Evolutionary conservation across 2,797 vertebrate species (phyloP), one percentile per base, ranked within the genome.

Genomic region (Eulemur rubriventer): DNA sequence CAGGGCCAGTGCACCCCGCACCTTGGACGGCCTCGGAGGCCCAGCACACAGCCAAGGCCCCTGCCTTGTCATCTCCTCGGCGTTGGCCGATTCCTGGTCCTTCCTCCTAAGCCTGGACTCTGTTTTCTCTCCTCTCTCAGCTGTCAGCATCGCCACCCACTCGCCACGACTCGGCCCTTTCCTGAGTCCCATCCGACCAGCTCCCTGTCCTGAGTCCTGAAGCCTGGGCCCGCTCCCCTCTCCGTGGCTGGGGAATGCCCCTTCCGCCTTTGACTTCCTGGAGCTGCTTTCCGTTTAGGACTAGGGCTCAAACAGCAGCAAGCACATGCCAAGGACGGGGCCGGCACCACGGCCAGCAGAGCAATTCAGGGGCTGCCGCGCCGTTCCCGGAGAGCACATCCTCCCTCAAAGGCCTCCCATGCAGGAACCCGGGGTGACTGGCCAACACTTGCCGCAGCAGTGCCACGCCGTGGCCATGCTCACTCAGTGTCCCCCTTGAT

Each of bases 381-480:
- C 33, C n/a, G 3, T 7, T 65, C 63, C 33, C 0, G 63, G 63
- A 3, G 20, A 55, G 38, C 82, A 9, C n/a, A 1, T 14, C 11
- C 26, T 67, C 48, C 78, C 18, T 22, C 52, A 48, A 46, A 6
- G 30, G 17, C 17, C 16, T 79, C n/a, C n/a, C 7, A 2, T 26
- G 30, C 5, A 1, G 79, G 55, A 14, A 6, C 24, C 11, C 30
- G 55, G 57, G 48, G 24, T 38, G 24, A 65, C n/a, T 0, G 12
- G 38, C 78, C 48, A 35, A 30, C 16, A 2, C 46, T 18, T 0
- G 8, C 55, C 50, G 16, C 18, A 38, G 55, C 0, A 0, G 43
- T 7, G 28, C 52, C 67, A 52, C 33, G 2, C 46, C 6, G 0
- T 38, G 61, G 18, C 46, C n/a, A 28, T 4, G 4, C 26, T 41